These are phyloP conservation scores for Hippocampus barbouri DNA, from an alignment of 2,113 vertebrate species.

Conservation along the genomic window DNA sequence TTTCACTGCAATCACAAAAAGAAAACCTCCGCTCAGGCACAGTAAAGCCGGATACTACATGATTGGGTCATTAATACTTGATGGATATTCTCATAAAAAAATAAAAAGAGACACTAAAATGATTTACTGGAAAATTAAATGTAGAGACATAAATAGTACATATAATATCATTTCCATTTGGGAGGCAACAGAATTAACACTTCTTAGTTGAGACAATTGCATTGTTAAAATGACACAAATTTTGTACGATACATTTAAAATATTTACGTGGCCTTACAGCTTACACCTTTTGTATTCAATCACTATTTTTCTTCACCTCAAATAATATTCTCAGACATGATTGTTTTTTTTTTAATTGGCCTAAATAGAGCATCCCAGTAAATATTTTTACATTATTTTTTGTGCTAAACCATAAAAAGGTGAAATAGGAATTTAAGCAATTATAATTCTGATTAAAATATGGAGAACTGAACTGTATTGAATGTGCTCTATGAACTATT, in stretches of 20 bases:
- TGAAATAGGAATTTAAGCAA: too few relatives aligned
- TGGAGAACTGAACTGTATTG: neutral
- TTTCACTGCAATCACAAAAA: constrained; percentile 29
- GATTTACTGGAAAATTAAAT: neutral
- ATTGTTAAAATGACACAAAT: neutral
- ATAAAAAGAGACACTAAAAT: neutral
- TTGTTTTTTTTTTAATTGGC: too few relatives aligned
- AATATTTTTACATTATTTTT: too few relatives aligned
- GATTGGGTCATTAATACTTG: too few relatives aligned
- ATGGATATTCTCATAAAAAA: neutral
- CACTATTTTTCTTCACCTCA: neutral
- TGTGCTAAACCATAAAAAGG: too few relatives aligned
- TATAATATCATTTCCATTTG: neutral
- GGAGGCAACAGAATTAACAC: neutral
- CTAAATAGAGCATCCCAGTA: too few relatives aligned
- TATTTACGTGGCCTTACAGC: neutral
- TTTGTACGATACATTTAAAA: too few relatives aligned
- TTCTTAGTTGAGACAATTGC: neutral
- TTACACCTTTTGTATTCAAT: too few relatives aligned
- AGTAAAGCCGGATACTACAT: too few relatives aligned
- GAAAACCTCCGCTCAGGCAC: too few relatives aligned
- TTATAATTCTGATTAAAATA: neutral
- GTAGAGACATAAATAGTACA: neutral
- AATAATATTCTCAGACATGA: neutral
- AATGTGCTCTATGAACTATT: neutral